phyloP scores from a whole-genome alignment of 53 echinoderm and acorn worm genomes.

The Luidia sarsii region DNA sequence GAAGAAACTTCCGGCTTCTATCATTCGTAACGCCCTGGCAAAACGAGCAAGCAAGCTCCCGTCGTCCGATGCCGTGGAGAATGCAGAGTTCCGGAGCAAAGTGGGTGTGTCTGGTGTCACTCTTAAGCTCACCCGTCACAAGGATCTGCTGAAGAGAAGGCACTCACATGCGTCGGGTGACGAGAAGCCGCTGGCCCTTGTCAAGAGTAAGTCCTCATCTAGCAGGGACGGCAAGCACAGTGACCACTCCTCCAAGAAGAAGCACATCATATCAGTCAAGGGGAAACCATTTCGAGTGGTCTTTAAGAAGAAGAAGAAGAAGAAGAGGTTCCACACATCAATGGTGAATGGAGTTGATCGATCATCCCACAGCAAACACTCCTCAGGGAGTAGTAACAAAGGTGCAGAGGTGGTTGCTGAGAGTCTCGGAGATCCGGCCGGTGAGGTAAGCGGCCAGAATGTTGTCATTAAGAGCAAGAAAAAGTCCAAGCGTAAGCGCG shows the following conservation, averaged over 20 bases:
- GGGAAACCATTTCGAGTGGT: constrained; percentile 37
- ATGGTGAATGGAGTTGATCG: neutral
- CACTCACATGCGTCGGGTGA: constrained; percentile 9
- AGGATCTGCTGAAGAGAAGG: constrained; percentile 29
- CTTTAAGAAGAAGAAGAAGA: constrained; percentile 47
- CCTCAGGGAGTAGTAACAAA: neutral
- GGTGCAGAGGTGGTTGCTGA: neutral
- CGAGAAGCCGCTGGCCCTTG: constrained; percentile 39
- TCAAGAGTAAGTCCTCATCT: constrained; percentile 19
- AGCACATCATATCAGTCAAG: constrained; percentile 7
- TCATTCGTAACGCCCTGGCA: constrained; percentile 42
- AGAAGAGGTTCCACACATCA: constrained; percentile 2
- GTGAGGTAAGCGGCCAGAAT: constrained; percentile 1
- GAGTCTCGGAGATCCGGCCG: neutral
- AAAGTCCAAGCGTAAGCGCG: constrained; percentile 49
- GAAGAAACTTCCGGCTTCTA: constrained; percentile 33
- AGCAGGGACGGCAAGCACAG: neutral
- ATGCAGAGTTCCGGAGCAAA: constrained; percentile 30
- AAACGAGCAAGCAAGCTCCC: constrained; percentile 38
- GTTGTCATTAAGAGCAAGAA: neutral
- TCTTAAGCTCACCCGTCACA: constrained; percentile 36
- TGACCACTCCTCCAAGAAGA: neutral
- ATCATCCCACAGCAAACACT: neutral
- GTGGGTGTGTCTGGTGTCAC: constrained; percentile 32
- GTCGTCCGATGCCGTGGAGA: neutral